Conservation (phyloP, 2,113 vertebrate genomes). For the Mellivora capensis region DNA sequence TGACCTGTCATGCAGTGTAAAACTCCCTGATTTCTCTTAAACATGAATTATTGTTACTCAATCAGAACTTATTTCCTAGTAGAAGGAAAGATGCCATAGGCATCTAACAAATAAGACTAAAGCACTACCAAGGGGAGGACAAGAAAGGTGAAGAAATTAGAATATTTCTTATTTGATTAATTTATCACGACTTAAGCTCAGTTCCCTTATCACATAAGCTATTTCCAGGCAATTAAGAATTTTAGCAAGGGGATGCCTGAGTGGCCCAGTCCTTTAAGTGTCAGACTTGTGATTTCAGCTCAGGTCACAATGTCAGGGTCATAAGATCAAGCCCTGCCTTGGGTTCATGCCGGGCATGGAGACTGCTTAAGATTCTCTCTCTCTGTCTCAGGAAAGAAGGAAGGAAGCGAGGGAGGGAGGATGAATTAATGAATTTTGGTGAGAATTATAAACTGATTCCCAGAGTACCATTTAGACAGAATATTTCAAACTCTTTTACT, state of each 20-base stretch:
- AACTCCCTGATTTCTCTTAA: neutral
- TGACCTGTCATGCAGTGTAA: neutral
- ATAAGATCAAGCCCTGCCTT: neutral
- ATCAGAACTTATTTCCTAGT: neutral
- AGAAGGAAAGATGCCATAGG: neutral
- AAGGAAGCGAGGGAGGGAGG: no score
- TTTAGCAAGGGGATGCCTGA: neutral
- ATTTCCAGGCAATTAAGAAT: neutral
- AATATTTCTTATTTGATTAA: conserved; percentile 23
- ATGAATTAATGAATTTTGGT: neutral
- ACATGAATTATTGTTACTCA: neutral
- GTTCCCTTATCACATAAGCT: neutral
- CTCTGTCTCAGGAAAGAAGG: neutral
- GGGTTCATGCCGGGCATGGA: neutral
- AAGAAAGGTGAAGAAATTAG: neutral
- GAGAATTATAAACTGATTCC: neutral
- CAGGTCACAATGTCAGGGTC: neutral
- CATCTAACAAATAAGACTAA: conserved; percentile 3
- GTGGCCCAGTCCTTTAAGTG: neutral
- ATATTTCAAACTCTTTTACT: neutral
- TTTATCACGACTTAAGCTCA: neutral
- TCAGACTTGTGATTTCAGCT: neutral
- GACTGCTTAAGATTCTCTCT: neutral
- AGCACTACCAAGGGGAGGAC: neutral
- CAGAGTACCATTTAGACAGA: neutral